Percentiles rank a stretch among this genome's conserved stretches.
phyloP scores from a whole-genome alignment of 2,888 invertebrate species.

The Piscicola geometra region DNA sequence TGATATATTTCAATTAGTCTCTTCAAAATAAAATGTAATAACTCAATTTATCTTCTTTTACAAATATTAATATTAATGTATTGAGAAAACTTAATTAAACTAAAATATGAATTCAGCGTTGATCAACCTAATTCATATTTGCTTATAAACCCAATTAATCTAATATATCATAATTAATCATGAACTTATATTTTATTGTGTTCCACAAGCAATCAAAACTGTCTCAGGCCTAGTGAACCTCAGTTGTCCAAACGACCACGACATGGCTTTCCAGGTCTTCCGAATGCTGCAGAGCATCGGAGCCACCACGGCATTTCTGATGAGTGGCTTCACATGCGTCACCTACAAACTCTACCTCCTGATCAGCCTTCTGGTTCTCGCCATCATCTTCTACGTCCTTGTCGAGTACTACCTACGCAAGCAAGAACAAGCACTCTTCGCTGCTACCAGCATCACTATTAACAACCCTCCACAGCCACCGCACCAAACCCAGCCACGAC shows the following conservation, averaged over 20 bases:
- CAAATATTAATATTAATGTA: too few species aligned
- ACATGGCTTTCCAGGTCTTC: constrained; percentile 55
- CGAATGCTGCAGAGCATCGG: constrained; percentile 54
- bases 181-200: too few species aligned
- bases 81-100: too few species aligned
- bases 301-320: constrained; percentile 51
- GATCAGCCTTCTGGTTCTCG: constrained; percentile 50
- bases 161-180: too few species aligned
- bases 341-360: constrained; percentile 47
- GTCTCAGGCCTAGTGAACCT: constrained; percentile 52
- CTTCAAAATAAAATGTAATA: too few species aligned
- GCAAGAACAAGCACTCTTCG: constrained; percentile 40
- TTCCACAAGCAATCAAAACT: too few species aligned
- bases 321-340: constrained; percentile 44
- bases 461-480: not conserved
- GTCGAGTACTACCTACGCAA: constrained; percentile 52
- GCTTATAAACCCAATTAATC: too few species aligned
- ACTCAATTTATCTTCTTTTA: too few species aligned
- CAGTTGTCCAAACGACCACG: constrained; percentile 52
- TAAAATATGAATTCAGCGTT: too few species aligned
- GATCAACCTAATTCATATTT: too few species aligned
- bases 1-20: too few species aligned
- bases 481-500: not conserved
- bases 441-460: constrained; percentile 4
- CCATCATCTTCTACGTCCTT: constrained; percentile 53